phyloP scores from a whole-genome alignment of 2,797 vertebrate species.

The Esox lucius region DNA sequence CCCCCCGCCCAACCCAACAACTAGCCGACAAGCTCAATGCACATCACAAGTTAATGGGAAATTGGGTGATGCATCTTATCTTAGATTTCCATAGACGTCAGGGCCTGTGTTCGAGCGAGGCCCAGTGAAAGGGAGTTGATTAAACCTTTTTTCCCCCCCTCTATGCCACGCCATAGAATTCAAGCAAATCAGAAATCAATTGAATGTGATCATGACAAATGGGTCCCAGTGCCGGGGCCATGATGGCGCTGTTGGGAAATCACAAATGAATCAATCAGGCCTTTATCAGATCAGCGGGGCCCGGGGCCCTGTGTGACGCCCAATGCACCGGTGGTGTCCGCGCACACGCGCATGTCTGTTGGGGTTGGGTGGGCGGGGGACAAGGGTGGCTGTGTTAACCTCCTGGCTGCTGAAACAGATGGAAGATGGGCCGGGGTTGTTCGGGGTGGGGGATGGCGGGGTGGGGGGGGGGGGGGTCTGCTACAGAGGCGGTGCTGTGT shows the following conservation, averaged over 20 bases:
- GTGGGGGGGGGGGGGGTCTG: background rate
- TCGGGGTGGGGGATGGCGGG: too few species aligned
- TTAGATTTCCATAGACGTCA: constrained; percentile 30
- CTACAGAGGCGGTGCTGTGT: constrained; percentile 42
- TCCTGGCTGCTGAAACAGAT: constrained; percentile 15
- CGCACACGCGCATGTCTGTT: constrained; percentile 54
- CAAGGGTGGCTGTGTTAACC: constrained; percentile 25
- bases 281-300: constrained; percentile 69
- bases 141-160: constrained; percentile 48
- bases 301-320: constrained; percentile 32
- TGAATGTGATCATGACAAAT: constrained; percentile 81
- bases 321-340: constrained; percentile 15
- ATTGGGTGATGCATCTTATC: constrained; percentile 20
- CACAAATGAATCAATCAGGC: constrained; percentile 77
- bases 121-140: constrained; percentile 62
- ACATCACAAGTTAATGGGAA: constrained; percentile 13
- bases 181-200: constrained; percentile 76
- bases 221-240: constrained; percentile 58
- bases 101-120: constrained; percentile 29
- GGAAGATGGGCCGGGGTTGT: background rate
- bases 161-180: constrained; percentile 47
- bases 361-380: constrained; percentile 29
- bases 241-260: constrained; percentile 61
- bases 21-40: background rate
- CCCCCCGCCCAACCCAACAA: background rate